Conservation (phyloP, 2,113 vertebrate species). For the Silurus meridionalis region DNA sequence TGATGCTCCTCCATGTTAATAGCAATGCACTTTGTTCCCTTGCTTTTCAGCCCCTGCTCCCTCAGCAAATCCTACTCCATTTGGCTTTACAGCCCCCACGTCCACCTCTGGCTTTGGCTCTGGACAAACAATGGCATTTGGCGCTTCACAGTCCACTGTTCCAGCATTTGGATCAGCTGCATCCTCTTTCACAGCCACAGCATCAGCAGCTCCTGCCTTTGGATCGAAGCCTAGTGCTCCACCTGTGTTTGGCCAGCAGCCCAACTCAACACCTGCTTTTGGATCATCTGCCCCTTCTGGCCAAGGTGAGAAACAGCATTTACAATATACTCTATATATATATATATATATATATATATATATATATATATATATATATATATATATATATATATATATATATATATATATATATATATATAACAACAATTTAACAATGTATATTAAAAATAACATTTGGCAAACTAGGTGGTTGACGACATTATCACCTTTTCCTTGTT, state of each 20-base stretch:
- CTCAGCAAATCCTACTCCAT: conserved; percentile 68
- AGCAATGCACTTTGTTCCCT: conserved; percentile 45
- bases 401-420: too few species aligned
- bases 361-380: too few species aligned
- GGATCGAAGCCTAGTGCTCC: conserved; percentile 79
- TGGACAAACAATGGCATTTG: conserved; percentile 81
- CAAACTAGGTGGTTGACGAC: not conserved
- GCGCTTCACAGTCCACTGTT: conserved; percentile 66
- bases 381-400: too few species aligned
- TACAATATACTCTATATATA: not conserved
- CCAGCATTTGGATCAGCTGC: conserved; percentile 79
- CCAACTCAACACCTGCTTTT: conserved; percentile 76
- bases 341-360: too few species aligned
- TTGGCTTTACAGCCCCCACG: conserved; percentile 78
- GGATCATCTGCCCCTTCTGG: conserved; percentile 74
- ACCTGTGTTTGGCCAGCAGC: conserved; percentile 83
- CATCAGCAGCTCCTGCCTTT: conserved; percentile 80
- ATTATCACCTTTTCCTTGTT: conserved; percentile 11
- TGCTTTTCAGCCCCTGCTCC: conserved; percentile 72
- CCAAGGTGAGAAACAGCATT: conserved; percentile 69
- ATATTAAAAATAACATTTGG: not conserved
- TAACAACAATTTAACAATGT: not conserved
- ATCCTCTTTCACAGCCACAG: conserved; percentile 70
- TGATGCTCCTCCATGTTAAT: not conserved
- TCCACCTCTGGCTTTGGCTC: conserved; percentile 76